phyloP scores from a whole-genome alignment of 2,888 invertebrate species.

The Eilema sororculum region DNA sequence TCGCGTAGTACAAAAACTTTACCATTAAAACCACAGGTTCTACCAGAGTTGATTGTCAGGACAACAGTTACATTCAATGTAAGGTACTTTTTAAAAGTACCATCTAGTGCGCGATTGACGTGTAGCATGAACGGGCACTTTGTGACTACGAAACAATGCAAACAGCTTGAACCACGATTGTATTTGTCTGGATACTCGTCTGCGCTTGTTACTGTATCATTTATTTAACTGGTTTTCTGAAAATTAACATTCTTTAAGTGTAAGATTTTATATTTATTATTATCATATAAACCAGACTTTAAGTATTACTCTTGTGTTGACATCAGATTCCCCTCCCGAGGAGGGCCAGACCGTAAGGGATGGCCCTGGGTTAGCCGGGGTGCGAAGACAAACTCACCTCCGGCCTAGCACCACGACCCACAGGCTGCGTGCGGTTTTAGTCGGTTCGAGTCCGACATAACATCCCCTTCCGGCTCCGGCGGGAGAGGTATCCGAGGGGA shows the following conservation, averaged over 20 bases:
- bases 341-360: no score
- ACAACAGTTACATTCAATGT: neutral
- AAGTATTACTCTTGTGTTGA: no score
- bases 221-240: neutral
- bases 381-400: no score
- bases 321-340: no score
- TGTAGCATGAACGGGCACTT: slow-evolving; percentile 41
- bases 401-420: no score
- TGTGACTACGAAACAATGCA: slow-evolving; percentile 11
- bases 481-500: no score
- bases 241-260: neutral
- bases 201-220: neutral
- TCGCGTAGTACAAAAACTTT: neutral
- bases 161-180: slow-evolving; percentile 6
- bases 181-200: neutral
- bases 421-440: no score
- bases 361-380: no score
- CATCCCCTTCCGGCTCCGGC: no score
- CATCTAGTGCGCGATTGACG: slow-evolving; percentile 21
- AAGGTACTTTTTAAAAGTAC: neutral
- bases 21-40: neutral
- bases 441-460: no score
- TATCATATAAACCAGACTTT: no score
- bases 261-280: no score
- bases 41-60: neutral